Percentiles rank a stretch among this genome's conserved stretches.
These are phyloP conservation scores for Heliconius hermathena DNA, from an alignment of 1,140 invertebrate species.

Conservation along the genomic window DNA sequence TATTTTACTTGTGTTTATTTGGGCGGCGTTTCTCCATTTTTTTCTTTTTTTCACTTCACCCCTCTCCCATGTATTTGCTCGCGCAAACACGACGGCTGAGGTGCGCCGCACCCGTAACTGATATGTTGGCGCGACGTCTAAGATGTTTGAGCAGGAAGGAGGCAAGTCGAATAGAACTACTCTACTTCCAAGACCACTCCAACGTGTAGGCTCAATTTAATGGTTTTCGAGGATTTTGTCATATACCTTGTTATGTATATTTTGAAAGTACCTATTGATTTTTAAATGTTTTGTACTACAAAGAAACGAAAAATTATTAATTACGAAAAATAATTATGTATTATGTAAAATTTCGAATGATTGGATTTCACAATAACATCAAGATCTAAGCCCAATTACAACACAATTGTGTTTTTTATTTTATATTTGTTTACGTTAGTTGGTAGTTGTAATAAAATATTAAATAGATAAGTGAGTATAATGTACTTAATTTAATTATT, in stretches of 20 bases:
- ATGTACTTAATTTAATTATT: no score
- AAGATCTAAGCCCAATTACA: no score
- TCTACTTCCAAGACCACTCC: not conserved
- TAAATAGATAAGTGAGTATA: no score
- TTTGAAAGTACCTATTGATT: not conserved
- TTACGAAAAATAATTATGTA: not conserved
- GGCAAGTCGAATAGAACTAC: conserved; percentile 46
- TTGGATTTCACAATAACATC: no score
- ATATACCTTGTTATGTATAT: not conserved
- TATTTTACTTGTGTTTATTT: conserved; percentile 77
- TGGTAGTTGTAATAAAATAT: no score
- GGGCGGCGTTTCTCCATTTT: conserved; percentile 70
- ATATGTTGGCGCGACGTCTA: conserved; percentile 63
- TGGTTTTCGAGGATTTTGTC: not conserved
- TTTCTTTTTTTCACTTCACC: conserved; percentile 59
- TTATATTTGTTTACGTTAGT: no score
- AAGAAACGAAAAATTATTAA: no score
- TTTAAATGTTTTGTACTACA: not conserved
- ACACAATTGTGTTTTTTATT: no score
- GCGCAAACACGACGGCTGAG: conserved; percentile 58
- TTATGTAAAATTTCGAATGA: no score
- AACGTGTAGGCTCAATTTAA: conserved; percentile 1
- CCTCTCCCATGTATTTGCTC: conserved; percentile 68
- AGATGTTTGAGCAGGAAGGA: conserved; percentile 68
- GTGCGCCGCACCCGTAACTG: conserved; percentile 64